These are phyloP conservation scores for Platycheirus rosarum DNA, from an alignment of 2,888 invertebrate genomes.

Conservation along the genomic window DNA sequence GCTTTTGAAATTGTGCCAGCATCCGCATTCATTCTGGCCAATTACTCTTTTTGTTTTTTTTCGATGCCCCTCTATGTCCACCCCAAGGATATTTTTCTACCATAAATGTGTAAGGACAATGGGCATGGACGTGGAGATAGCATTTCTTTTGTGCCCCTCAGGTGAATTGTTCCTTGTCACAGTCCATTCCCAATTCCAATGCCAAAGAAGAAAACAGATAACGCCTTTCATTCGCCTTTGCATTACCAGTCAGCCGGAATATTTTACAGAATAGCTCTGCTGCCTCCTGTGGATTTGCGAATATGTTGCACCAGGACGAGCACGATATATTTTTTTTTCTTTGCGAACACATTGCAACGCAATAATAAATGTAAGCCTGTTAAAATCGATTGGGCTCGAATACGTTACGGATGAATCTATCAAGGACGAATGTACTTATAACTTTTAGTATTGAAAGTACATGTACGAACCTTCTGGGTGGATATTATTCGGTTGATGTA, in stretches of 20 bases:
- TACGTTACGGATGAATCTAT: too few relatives aligned
- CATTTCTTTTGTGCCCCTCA: not conserved
- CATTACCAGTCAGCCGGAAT: conserved; percentile 14
- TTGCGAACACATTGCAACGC: too few relatives aligned
- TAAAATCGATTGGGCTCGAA: too few relatives aligned
- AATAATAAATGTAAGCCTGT: conserved; percentile 40
- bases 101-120: not conserved
- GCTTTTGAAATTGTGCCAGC: not conserved
- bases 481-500: too few relatives aligned
- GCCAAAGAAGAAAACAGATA: not conserved
- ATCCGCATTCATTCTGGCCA: not conserved
- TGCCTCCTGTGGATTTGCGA: conserved; percentile 37
- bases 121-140: not conserved
- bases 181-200: not conserved
- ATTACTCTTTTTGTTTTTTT: not conserved
- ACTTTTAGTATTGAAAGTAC: too few relatives aligned
- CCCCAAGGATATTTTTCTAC: not conserved
- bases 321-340: too few relatives aligned
- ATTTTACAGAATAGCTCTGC: conserved; percentile 32
- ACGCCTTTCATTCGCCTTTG: not conserved
- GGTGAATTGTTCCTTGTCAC: not conserved
- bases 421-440: too few relatives aligned
- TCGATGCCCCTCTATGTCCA: not conserved
- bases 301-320: conserved; percentile 48
- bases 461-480: too few relatives aligned